Conservation (phyloP, 2,113 vertebrate species). For the Lanius collurio region DNA sequence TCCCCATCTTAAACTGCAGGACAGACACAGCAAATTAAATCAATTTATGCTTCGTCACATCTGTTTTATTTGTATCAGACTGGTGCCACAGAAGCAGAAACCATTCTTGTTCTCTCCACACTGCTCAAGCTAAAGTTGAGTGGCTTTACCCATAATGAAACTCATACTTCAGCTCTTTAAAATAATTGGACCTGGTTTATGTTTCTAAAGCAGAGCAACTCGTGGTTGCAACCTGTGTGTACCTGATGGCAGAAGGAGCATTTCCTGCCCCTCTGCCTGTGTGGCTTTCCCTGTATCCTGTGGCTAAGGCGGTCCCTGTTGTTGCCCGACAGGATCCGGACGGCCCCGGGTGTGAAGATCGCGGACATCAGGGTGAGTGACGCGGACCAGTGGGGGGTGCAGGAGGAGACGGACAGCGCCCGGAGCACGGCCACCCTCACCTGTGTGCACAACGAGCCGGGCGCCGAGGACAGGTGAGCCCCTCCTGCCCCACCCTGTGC, state of each 20-base stretch:
- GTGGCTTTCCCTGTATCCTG: neutral
- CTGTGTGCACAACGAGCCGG: slow-evolving; percentile 80
- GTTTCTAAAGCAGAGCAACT: neutral
- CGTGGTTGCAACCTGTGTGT: neutral
- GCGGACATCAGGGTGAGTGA: slow-evolving; percentile 82
- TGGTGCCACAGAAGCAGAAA: neutral
- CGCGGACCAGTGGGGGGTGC: slow-evolving; percentile 89
- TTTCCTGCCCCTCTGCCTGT: neutral
- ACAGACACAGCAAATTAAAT: neutral
- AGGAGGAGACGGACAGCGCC: slow-evolving; percentile 86
- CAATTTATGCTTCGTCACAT: neutral
- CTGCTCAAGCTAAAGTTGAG: neutral
- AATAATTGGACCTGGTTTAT: neutral
- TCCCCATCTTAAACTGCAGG: neutral
- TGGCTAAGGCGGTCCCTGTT: neutral
- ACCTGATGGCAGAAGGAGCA: neutral
- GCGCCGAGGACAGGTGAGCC: slow-evolving; percentile 79
- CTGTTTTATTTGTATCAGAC: neutral
- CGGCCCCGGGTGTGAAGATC: slow-evolving; percentile 86
- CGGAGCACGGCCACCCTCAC: slow-evolving; percentile 72
- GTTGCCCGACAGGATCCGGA: slow-evolving; percentile 81
- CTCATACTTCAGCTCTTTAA: neutral
- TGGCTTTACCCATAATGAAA: neutral
- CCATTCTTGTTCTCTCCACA: neutral
- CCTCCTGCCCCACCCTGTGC: rapidly evolving